Evolutionary conservation across 2,113 vertebrate species (phyloP), one percentile per base, ranked within the genome.

Genomic region (Malurus elegans): DNA sequence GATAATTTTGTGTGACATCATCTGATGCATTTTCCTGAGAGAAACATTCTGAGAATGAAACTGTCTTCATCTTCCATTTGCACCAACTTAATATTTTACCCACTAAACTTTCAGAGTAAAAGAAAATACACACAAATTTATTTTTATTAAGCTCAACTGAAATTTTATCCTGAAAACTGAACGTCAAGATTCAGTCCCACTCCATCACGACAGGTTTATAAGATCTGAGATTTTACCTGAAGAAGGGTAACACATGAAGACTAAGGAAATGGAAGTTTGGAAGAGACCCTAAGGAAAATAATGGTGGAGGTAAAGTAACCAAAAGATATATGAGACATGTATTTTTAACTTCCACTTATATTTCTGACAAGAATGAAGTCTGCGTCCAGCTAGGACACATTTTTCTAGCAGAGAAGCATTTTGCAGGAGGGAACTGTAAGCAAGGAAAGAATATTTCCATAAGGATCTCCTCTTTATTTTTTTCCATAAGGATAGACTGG

Each of bases 311-410:
- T 50, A 91, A 92, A 92, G 29, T 18, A 80, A 38, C 14, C 28
- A 32, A 70, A 75, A 65, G 28, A n/a, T 12, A 42, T 15, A 15
- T 7, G 24, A 60, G 44, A 80, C 8, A 84, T 0, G 0, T 5
- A 48, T 36, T 91, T 58, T 47, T 16, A 51, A 40, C 56, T 81
- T 73, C 8, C 23, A 64, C 7, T 18, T 70, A 4, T 21, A 71
- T 71, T 72, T 86, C 51, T 85, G 3, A 44, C 44, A 85, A 60
- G 18, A 89, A 44, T 34, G 5, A 60, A 76, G 38, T 23, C 31
- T 57, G 7, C 9, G 15, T 74, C 18, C 34, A 85, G 4, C 6
- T 50, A 58, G 38, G 10, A 70, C 11, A 25, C 12, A 42, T 31
- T 89, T 81, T 88, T 89, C 50, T 42, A 31, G 14, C 6, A 76